Evolutionary conservation across 1,140 invertebrate genomes (phyloP), one percentile per base, ranked within the genome.

Genomic region (Meloidogyne exigua): DNA sequence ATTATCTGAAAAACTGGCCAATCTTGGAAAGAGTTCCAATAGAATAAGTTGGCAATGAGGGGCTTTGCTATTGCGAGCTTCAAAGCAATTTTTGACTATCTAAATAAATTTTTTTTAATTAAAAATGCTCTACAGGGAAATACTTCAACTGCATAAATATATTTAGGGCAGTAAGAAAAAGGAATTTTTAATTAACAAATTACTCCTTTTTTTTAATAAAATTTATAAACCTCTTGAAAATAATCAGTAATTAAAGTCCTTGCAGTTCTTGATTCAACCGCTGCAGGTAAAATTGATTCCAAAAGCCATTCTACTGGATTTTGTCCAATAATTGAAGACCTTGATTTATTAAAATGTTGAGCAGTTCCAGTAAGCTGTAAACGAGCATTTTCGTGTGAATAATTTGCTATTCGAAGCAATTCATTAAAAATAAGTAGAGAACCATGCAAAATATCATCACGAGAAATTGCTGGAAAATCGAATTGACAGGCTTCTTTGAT

Each of bases 401-500:
- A 91, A 89, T 98, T 96, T 66, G 94, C 93, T 85, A 94, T 95
- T 78, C 95, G 89, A 2, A 99, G 89, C 0, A 99, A 89, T 88
- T 99, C 96, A 89, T 98, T 97, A 1, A 98, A 89, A 15, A 98
- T 93, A 15, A 99, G 90, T 0, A 99, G 89, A 1, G 94, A 94
- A 15, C 95, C 95, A 88, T 98, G 96, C 28, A 95, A 91, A 86
- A 92, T 91, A 87, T 98, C 96, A 84, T 98, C 96, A 21, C 80
- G 91, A 91, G 10, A 91, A 26, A 26, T 0, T 89, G 84, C 39
- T 88, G 36, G 23, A 65, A 73, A 23, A 64, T 62, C 57, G 39
- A 36, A 42, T 36, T 64, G 90, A 89, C 63, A 91, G 86, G 23
- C 92, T 88, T 96, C 94, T 78, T 95, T 93, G 87, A 93, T 96